These are phyloP conservation scores for Diarsia mendica DNA, from an alignment of 2,888 invertebrate genomes.

Conservation along the genomic window DNA sequence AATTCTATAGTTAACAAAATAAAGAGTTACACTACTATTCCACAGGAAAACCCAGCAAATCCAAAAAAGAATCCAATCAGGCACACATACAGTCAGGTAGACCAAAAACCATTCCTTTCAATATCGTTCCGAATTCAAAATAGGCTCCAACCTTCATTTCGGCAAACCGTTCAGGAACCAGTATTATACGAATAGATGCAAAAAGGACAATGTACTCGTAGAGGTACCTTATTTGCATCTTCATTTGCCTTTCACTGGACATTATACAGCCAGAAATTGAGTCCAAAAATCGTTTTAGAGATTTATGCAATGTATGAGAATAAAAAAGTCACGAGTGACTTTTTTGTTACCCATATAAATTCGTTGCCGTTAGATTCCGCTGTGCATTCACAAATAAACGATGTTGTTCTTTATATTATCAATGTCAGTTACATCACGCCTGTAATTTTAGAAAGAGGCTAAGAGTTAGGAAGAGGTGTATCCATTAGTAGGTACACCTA, in stretches of 20 bases:
- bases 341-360: background rate
- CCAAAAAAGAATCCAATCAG: background rate
- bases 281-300: slow-evolving; percentile 7
- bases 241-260: slow-evolving; percentile 46
- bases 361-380: background rate
- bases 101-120: slow-evolving; percentile 7
- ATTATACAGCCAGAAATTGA: slow-evolving; percentile 17
- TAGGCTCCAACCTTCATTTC: slow-evolving; percentile 15
- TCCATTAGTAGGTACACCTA: too few species aligned
- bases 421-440: too few species aligned
- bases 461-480: too few species aligned
- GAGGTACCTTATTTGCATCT: slow-evolving; percentile 65
- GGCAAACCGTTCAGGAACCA: slow-evolving; percentile 1
- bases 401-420: background rate
- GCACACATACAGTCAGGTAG: background rate
- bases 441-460: too few species aligned
- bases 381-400: background rate
- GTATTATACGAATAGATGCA: slow-evolving; percentile 9
- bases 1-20: background rate
- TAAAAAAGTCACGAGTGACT: too few species aligned
- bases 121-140: slow-evolving; percentile 28
- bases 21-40: background rate
- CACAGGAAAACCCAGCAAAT: background rate
- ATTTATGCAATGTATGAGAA: too few species aligned
- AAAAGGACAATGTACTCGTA: slow-evolving; percentile 28